Conservation (phyloP, 2,113 vertebrate species). For the Dendropsophus ebraccatus region DNA sequence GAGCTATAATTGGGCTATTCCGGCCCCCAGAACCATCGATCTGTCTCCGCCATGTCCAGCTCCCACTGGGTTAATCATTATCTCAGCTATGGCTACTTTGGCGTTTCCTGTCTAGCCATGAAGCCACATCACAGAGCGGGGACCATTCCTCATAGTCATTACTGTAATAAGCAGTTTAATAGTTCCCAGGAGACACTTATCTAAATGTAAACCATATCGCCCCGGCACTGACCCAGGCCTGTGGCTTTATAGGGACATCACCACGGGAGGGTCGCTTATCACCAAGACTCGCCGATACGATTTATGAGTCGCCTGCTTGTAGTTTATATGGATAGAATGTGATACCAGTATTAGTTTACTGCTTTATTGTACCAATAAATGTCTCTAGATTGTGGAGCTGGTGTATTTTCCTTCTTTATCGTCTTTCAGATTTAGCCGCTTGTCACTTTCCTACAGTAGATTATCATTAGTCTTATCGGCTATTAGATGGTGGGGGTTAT, state of each 20-base stretch:
- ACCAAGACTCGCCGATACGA: neutral
- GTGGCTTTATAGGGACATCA: neutral
- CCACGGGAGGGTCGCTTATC: neutral
- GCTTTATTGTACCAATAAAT: conserved; percentile 1
- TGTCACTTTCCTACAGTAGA: neutral
- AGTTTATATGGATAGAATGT: neutral
- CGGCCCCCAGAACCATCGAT: neutral
- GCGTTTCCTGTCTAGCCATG: conserved; percentile 44
- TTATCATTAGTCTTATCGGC: neutral
- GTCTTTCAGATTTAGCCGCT: neutral
- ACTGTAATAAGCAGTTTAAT: neutral
- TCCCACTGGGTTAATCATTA: neutral
- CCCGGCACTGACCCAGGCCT: neutral
- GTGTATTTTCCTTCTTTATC: neutral
- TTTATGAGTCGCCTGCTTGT: neutral
- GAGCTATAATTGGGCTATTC: neutral
- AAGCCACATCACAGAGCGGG: conserved; percentile 6
- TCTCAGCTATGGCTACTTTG: neutral
- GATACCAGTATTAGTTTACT: neutral
- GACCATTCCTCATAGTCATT: neutral
- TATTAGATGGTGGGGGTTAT: neutral
- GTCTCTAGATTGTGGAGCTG: neutral
- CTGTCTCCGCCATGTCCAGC: neutral
- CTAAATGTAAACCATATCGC: conserved; percentile 10
- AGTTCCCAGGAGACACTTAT: neutral